These are phyloP conservation scores for Chaetoderma sp. DNA, from an alignment of 2,888 invertebrate genomes.

Conservation along the genomic window DNA sequence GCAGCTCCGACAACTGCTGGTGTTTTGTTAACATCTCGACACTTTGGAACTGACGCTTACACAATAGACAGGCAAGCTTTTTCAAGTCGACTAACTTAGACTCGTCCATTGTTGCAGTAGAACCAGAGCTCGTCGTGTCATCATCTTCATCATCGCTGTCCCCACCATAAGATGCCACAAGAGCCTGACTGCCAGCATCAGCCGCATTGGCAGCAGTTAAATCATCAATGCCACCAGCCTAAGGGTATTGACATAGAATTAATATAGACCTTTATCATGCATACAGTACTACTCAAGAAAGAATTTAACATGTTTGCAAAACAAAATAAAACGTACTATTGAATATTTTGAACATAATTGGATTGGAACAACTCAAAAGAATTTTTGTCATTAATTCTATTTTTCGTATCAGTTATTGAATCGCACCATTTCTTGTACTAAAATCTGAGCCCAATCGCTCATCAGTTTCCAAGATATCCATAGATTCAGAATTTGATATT, in stretches of 20 bases:
- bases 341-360: no score
- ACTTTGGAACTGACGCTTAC: conserved; percentile 93
- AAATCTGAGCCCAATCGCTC: no score
- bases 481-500: no score
- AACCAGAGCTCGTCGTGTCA: conserved; percentile 38
- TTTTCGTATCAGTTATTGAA: no score
- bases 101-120: conserved; percentile 69
- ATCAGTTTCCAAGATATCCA: no score
- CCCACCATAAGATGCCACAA: conserved; percentile 84
- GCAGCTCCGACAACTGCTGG: conserved; percentile 91
- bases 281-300: not conserved
- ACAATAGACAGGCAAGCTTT: conserved; percentile 92
- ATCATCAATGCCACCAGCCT: conserved; percentile 12
- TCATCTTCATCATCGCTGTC: conserved; percentile 78
- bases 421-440: no score
- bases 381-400: no score
- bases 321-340: no score
- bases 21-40: conserved; percentile 90
- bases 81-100: conserved; percentile 78
- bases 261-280: not conserved
- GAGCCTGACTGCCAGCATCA: conserved; percentile 35
- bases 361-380: no score
- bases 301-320: no score
- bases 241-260: no score
- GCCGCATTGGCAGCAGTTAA: conserved; percentile 2